Evolutionary conservation across 2,113 vertebrate species (phyloP).

Genomic region (Donacobius atricapilla): DNA sequence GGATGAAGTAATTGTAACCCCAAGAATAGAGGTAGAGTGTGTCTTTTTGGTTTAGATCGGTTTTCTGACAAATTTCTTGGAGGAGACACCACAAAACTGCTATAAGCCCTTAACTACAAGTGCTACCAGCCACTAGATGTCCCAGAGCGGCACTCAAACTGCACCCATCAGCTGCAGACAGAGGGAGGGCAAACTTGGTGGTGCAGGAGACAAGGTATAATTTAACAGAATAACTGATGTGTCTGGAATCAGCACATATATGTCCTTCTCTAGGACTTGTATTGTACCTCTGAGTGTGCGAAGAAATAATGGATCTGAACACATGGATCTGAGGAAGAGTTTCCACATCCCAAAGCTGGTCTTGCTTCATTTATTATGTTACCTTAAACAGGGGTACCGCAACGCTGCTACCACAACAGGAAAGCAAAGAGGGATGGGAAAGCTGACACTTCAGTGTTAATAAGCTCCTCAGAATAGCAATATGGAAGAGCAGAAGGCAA

Average conservation of each 20-base stretch:
- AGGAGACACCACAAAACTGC: neutral
- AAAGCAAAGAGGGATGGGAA: neutral
- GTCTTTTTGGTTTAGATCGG: neutral
- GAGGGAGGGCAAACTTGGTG: neutral
- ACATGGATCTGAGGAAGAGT: neutral
- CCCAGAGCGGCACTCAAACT: neutral
- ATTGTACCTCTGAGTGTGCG: neutral
- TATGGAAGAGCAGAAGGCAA: neutral
- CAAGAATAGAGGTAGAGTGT: neutral
- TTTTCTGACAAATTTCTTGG: neutral
- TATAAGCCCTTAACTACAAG: neutral
- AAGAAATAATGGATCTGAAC: neutral
- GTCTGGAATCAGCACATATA: neutral
- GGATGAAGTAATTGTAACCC: neutral
- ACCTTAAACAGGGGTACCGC: neutral
- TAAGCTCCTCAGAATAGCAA: neutral
- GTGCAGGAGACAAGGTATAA: neutral
- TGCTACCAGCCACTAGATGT: constrained; percentile 3
- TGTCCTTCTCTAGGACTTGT: neutral
- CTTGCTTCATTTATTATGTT: neutral
- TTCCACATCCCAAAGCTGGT: neutral
- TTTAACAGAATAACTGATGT: neutral
- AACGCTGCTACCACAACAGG: neutral
- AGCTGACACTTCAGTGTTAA: neutral
- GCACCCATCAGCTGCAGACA: neutral